phyloP scores from a whole-genome alignment of 92 coral and sea anemone species.

The Umimayanthus kanabou region DNA sequence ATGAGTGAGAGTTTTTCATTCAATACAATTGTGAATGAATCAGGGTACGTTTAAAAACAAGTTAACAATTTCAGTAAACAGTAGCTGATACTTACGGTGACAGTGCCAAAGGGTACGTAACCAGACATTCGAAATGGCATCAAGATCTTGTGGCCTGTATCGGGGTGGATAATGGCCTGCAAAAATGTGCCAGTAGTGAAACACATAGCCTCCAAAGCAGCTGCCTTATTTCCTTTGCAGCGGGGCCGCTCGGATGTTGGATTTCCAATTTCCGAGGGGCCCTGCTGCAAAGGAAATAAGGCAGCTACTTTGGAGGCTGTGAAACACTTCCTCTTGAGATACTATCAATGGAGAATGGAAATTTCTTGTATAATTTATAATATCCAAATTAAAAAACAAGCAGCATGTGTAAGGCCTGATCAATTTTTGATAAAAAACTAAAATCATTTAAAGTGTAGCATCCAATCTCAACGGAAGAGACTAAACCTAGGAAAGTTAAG shows the following conservation, averaged over 20 bases:
- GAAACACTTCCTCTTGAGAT: too few species aligned
- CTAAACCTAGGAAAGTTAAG: too few species aligned
- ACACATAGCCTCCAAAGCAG: neutral
- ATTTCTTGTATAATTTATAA: too few species aligned
- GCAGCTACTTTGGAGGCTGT: too few species aligned
- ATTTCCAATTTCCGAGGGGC: neutral
- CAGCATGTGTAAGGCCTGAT: too few species aligned
- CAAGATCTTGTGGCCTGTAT: conserved; percentile 80
- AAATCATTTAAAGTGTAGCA: too few species aligned
- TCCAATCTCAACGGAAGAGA: too few species aligned
- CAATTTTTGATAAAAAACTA: too few species aligned
- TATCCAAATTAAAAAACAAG: too few species aligned
- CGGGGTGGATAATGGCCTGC: conserved; percentile 95
- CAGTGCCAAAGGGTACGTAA: conserved; percentile 96
- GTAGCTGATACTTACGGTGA: conserved; percentile 67
- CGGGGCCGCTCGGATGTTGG: too few species aligned
- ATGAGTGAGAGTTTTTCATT: too few species aligned
- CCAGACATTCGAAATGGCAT: conserved; percentile 99
- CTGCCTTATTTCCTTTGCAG: neutral
- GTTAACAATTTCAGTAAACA: neutral
- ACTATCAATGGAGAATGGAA: too few species aligned
- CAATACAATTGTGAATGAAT: neutral
- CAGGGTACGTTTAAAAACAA: neutral
- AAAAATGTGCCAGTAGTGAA: neutral
- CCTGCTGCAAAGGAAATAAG: neutral